Evolutionary conservation across 2,888 invertebrate species (phyloP).

Genomic region (Ditylenchus weischeri): DNA sequence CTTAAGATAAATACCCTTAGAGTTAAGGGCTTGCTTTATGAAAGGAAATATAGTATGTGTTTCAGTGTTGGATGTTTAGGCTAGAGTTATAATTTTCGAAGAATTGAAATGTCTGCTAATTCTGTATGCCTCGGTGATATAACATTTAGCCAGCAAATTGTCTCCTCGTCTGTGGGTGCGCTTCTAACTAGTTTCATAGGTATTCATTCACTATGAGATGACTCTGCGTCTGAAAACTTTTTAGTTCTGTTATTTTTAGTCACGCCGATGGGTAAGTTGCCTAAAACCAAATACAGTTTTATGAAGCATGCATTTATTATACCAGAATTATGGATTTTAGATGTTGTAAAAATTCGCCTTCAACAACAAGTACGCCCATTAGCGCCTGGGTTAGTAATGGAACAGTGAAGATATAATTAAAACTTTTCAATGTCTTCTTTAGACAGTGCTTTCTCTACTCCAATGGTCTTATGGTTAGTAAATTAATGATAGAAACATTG

Average conservation of each 20-base stretch:
- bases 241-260: conserved; percentile 33
- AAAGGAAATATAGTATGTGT: too few species aligned
- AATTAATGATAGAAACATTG: too few species aligned
- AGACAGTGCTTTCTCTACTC: conserved; percentile 83
- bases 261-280: conserved; percentile 75
- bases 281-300: too few species aligned
- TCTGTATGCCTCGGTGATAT: conserved; percentile 19
- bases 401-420: conserved; percentile 60
- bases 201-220: conserved; percentile 9
- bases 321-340: too few species aligned
- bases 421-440: too few species aligned
- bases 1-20: too few species aligned
- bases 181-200: conserved; percentile 38
- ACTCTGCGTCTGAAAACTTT: not conserved
- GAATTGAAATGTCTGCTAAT: too few species aligned
- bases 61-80: too few species aligned
- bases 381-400: conserved; percentile 59
- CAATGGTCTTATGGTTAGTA: conserved; percentile 72
- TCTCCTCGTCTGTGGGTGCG: conserved; percentile 36
- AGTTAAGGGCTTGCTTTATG: too few species aligned
- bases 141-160: conserved; percentile 33
- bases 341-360: conserved; percentile 96
- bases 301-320: too few species aligned
- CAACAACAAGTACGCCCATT: conserved; percentile 86
- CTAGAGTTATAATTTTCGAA: too few species aligned